phyloP scores from a whole-genome alignment of 2,113 vertebrate species.

The Nannospalax galili region DNA sequence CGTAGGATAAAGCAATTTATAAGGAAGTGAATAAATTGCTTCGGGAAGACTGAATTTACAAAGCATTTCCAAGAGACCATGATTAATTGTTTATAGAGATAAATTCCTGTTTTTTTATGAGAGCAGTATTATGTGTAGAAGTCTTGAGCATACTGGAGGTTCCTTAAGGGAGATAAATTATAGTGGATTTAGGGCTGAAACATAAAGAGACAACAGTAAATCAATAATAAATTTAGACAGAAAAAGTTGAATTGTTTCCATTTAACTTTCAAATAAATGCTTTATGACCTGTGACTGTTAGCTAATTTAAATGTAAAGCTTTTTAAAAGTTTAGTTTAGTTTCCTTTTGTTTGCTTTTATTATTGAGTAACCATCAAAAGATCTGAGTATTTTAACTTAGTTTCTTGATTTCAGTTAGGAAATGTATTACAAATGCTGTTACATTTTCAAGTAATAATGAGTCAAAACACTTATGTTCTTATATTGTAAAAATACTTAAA shows the following conservation, averaged over 20 bases:
- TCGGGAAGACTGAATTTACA: neutral
- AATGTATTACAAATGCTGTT: neutral
- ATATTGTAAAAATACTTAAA: neutral
- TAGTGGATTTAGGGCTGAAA: conserved; percentile 4
- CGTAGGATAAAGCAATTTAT: neutral
- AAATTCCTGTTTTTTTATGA: conserved; percentile 9
- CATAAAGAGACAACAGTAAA: conserved; percentile 41
- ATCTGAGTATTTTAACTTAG: neutral
- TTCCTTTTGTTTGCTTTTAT: conserved; percentile 29
- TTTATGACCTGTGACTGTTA: neutral
- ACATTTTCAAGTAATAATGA: neutral
- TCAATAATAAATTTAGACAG: conserved; percentile 47
- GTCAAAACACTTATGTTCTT: neutral
- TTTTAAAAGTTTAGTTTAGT: neutral
- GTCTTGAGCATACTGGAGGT: neutral
- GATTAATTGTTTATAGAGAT: conserved; percentile 49
- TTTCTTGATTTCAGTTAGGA: neutral
- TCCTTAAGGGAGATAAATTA: conserved; percentile 34
- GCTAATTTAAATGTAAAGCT: neutral
- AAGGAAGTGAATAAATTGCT: conserved; percentile 52
- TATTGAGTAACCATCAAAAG: neutral
- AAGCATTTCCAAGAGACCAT: conserved; percentile 38
- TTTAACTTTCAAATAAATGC: conserved; percentile 46
- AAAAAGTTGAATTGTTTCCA: conserved; percentile 45
- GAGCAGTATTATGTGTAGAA: conserved; percentile 6